A percentile compares a stretch with the other conserved stretches of the same genome.
These are phyloP conservation scores for Tuberolachnus salignus DNA, from an alignment of 2,888 invertebrate genomes.

Conservation along the genomic window DNA sequence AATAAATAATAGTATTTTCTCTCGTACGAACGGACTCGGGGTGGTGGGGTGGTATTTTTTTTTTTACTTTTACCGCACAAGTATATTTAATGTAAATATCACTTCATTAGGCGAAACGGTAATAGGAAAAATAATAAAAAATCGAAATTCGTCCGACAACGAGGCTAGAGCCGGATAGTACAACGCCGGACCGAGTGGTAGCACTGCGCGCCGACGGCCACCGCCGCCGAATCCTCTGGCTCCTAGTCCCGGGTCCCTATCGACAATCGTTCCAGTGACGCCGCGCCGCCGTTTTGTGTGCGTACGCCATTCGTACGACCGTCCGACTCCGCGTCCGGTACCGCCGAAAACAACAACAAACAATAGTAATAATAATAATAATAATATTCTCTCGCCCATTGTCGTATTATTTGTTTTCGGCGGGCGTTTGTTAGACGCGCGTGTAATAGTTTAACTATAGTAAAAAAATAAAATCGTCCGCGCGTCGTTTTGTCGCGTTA, in stretches of 20 bases:
- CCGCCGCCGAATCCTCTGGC: slow-evolving; percentile 23
- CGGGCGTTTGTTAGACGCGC: no score
- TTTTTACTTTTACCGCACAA: no score
- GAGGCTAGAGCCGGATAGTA: background rate
- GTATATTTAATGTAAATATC: no score
- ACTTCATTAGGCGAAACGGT: background rate
- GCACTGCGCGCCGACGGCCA: slow-evolving; percentile 13
- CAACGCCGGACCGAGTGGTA: slow-evolving; percentile 26
- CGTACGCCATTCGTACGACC: slow-evolving; percentile 11
- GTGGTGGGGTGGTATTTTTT: no score
- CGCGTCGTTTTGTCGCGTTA: background rate
- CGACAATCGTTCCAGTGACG: slow-evolving; percentile 17
- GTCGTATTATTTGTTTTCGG: background rate
- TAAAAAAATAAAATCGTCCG: background rate
- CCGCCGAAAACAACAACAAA: background rate
- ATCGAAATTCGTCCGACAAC: background rate
- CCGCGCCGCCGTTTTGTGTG: slow-evolving; percentile 16
- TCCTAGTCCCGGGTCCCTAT: slow-evolving; percentile 16
- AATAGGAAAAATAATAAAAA: no score
- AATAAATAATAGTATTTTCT: no score
- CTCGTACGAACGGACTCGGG: background rate
- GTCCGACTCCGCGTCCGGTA: background rate
- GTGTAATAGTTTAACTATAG: no score
- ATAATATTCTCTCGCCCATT: slow-evolving; percentile 2
- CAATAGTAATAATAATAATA: slow-evolving; percentile 9